These are phyloP conservation scores for Sebastes wilsoni DNA, from an alignment of 2,797 vertebrate species.

Conservation along the genomic window DNA sequence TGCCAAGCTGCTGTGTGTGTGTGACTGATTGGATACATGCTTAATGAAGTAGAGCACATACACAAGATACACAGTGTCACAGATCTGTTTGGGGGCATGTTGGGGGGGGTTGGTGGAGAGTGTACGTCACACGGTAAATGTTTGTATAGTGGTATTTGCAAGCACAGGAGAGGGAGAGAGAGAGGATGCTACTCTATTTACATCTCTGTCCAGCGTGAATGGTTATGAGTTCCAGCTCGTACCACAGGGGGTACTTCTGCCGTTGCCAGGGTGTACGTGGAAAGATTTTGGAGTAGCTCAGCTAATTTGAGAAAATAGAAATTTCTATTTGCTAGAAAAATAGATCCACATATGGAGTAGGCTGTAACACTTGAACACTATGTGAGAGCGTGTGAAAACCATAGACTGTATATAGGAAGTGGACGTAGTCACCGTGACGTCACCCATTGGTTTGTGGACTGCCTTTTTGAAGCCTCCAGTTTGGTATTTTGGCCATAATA, in stretches of 20 bases:
- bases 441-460: no score
- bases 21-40: slow-evolving; percentile 75
- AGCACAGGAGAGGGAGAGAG: background rate
- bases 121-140: slow-evolving; percentile 31
- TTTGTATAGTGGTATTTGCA: slow-evolving; percentile 29
- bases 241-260: background rate
- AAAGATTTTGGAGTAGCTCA: background rate
- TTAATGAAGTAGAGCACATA: slow-evolving; percentile 66
- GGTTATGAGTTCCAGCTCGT: background rate
- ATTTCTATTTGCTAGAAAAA: background rate
- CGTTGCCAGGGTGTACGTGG: background rate
- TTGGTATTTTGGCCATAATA: no score
- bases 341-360: background rate
- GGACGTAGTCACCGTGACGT: no score
- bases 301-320: background rate
- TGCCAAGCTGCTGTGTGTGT: slow-evolving; percentile 37
- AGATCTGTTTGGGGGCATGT: slow-evolving; percentile 44
- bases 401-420: no score
- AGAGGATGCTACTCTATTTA: background rate
- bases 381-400: background rate
- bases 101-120: background rate
- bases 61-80: slow-evolving; percentile 21
- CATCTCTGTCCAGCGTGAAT: background rate
- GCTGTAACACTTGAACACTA: background rate
- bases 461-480: no score